Evolutionary conservation across 2,113 vertebrate species (phyloP).

Genomic region (Cynocephalus volans): DNA sequence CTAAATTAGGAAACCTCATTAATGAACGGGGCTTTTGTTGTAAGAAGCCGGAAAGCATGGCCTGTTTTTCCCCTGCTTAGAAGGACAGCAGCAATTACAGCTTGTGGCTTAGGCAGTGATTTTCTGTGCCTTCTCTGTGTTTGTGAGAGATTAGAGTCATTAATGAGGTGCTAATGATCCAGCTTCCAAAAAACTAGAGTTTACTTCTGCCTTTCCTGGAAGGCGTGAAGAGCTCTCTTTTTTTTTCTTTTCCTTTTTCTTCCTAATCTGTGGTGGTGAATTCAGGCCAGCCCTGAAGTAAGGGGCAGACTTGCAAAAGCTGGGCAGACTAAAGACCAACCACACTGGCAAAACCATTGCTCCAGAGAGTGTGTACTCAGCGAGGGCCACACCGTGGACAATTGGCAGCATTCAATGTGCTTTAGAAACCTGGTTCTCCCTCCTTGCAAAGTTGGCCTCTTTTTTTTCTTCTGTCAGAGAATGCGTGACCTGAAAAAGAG

Average conservation of each 20-base stretch:
- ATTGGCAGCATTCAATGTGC: neutral
- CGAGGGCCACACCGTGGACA: neutral
- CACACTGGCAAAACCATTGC: neutral
- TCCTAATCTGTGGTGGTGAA: neutral
- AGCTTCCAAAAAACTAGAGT: neutral
- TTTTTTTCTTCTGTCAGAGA: neutral
- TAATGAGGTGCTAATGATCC: neutral
- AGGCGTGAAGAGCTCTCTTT: neutral
- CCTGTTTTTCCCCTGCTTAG: neutral
- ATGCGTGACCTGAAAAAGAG: neutral
- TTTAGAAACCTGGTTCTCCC: neutral
- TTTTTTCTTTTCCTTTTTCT: neutral
- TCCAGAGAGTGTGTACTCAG: neutral
- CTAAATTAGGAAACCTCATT: conserved; percentile 67
- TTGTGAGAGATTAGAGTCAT: neutral
- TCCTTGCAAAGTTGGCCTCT: neutral
- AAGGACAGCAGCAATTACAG: conserved; percentile 24
- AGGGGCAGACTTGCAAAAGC: neutral
- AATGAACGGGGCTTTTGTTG: conserved; percentile 46
- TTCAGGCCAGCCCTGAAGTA: neutral
- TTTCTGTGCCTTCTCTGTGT: neutral
- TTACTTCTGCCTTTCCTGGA: neutral
- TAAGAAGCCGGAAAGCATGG: neutral
- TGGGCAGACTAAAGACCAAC: neutral
- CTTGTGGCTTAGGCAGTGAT: neutral